Evolutionary conservation across 2,888 invertebrate species (phyloP), one percentile per base, ranked within the genome.

Genomic region (Tenthredo amoena): DNA sequence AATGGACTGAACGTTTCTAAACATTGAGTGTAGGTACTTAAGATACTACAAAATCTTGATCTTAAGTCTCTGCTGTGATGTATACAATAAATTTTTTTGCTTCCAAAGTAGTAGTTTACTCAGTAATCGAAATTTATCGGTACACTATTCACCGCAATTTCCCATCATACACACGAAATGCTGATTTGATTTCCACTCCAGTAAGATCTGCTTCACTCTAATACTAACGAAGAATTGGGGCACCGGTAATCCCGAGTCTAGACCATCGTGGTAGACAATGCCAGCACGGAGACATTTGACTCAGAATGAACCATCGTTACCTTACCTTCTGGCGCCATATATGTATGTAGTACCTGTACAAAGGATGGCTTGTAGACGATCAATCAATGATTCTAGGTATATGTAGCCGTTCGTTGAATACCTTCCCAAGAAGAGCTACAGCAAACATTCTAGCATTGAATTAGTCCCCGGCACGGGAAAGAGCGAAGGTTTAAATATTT

Each of bases 281-380:
- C 50, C 55, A 50, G 50, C 18, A 5, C 34, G 47, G 31, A 47
- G 50, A 77, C 50, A 50, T 50, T 77, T 77, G 77, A 77, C 37
- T 77, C 77, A 26, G 21, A 74, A 74, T 74, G 74, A 74, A 74
- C 74, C 47, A 74, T 47, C 47, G 74, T 74, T 43, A 74, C 71
- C 71, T 71, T 71, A 71, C 77, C 77, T 77, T 77, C 77, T 77
- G 77, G 77, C 31, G 50, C 77, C 77, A 50, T 15, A 50, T 77
- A 77, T 37, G 31, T 26, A 50, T 31, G 18, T 26, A 21, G 21
- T 72, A 26, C 26, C 26, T 0, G 26, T 26, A 77, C 77, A 77
- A 77, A 77, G 55, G 50, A 50, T 77, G 50, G 50, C 26, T 55
- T 50, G 47, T 40, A 18, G 26, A 77, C 50, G 77, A 50, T 47